Evolutionary conservation across 2,113 vertebrate species (phyloP), one percentile per base, ranked within the genome.

Genomic region (Sciurus niger): DNA sequence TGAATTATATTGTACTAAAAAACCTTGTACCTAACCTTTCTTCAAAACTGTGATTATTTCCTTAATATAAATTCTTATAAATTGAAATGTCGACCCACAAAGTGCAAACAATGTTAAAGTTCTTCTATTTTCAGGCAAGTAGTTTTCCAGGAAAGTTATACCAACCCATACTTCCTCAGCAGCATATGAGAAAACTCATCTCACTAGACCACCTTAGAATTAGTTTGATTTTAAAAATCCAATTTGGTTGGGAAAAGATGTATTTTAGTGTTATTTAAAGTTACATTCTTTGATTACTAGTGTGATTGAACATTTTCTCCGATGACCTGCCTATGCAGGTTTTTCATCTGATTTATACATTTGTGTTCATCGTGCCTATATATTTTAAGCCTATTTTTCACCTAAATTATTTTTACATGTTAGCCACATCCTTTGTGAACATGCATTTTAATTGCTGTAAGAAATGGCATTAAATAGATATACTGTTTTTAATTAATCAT

Each of bases 31-130:
- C 13, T 79, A 78, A 55, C 0, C 6, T 78, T 87, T 65, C 7
- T 77, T 91, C 16, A 77, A 77, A 95, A 67, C 6, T 9, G 22
- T 76, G 76, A 65, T 22, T 78, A 77, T 73, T 91, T 94, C 65
- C 53, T 48, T 60, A 87, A 43, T 34, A 72, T 70, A 83, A 34
- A 55, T 89, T 63, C 20, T 40, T 48, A 77, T 20, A 72, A 83
- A 83, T 87, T 90, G 30, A 90, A 78, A 58, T 48, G 65, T 48
- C 65, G 68, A 32, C 4, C 20, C 12, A 25, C 5, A 91, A 84
- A 73, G 6, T 24, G 43, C 25, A 93, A 40, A 77, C 79, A 48
- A 40, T 51, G 25, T 58, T 85, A 74, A 95, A 60, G 16, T 82
- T 93, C 28, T 84, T 73, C 6, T 6, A 48, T 65, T 84, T 86